Evolutionary conservation across 2,888 invertebrate genomes (phyloP).

Genomic region (Flexamia atlantica): DNA sequence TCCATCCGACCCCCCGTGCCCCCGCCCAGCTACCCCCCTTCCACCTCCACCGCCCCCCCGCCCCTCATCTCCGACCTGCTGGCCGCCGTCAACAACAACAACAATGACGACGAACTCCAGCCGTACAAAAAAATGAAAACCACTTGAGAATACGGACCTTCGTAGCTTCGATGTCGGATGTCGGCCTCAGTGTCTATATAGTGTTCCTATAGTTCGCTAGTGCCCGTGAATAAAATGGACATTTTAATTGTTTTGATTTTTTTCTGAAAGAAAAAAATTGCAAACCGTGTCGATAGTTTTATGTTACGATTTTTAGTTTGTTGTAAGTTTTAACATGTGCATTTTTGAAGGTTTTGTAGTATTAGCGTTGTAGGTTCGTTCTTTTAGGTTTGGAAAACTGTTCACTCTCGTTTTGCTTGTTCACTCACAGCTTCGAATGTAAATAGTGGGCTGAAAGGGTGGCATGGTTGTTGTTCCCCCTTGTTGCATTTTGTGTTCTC

Average conservation of each 20-base stretch:
- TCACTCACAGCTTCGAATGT: constrained; percentile 61
- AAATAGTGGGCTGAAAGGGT: constrained; percentile 65
- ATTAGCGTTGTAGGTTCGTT: constrained; percentile 65
- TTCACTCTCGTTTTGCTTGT: constrained; percentile 55
- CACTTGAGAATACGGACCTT: constrained; percentile 77
- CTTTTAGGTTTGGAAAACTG: constrained; percentile 63
- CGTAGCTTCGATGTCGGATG: constrained; percentile 34
- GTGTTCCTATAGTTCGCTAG: constrained; percentile 65
- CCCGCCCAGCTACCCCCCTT: constrained; percentile 62
- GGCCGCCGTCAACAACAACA: constrained; percentile 74
- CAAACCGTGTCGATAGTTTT: constrained; percentile 59
- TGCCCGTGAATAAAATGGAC: constrained; percentile 60
- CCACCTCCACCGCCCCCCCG: constrained; percentile 72
- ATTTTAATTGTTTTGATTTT: constrained; percentile 50
- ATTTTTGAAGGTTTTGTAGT: constrained; percentile 64
- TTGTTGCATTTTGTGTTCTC: constrained; percentile 64
- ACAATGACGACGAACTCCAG: constrained; percentile 81
- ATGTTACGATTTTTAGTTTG: constrained; percentile 63
- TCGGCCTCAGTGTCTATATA: constrained; percentile 65
- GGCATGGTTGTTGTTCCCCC: constrained; percentile 65
- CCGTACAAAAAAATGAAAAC: constrained; percentile 96
- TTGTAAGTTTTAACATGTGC: constrained; percentile 64
- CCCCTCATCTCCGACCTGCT: constrained; percentile 74
- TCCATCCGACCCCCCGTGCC: constrained; percentile 64
- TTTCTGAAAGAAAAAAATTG: constrained; percentile 58